Evolutionary conservation across 2,797 vertebrate genomes (phyloP).

Genomic region (Pampus argenteus): DNA sequence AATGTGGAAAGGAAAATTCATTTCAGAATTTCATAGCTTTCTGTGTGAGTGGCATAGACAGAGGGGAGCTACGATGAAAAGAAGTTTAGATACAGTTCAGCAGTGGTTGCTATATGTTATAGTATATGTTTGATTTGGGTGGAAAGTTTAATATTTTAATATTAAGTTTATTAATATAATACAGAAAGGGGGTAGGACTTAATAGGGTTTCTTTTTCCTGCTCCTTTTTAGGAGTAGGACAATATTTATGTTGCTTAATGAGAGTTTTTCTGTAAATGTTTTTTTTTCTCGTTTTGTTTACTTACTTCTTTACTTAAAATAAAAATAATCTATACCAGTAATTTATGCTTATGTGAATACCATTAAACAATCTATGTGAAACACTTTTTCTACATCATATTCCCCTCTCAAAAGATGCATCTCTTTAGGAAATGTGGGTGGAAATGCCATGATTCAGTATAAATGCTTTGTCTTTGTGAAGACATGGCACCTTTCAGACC

Average conservation of each 20-base stretch:
- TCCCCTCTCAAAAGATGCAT: background rate
- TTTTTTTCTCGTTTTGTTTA: no score
- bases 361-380: background rate
- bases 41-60: conserved; percentile 10
- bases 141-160: no score
- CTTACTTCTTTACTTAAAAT: no score
- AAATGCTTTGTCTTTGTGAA: conserved; percentile 27
- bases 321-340: no score
- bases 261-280: no score
- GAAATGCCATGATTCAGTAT: conserved; percentile 3
- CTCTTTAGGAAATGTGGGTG: conserved; percentile 6
- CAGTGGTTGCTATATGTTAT: no score
- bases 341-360: background rate
- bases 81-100: conserved; percentile 11
- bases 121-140: no score
- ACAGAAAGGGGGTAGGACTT: no score
- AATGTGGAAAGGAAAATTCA: conserved; percentile 8
- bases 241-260: no score
- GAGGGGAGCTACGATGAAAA: background rate
- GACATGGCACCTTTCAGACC: conserved; percentile 11
- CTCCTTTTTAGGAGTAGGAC: no score
- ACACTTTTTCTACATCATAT: background rate
- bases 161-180: no score
- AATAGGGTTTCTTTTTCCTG: no score
- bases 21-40: conserved; percentile 18